Percentiles rank a stretch among this genome's conserved stretches.
Conservation (phyloP, 2,113 vertebrate species). For the Nettapus auritus region DNA sequence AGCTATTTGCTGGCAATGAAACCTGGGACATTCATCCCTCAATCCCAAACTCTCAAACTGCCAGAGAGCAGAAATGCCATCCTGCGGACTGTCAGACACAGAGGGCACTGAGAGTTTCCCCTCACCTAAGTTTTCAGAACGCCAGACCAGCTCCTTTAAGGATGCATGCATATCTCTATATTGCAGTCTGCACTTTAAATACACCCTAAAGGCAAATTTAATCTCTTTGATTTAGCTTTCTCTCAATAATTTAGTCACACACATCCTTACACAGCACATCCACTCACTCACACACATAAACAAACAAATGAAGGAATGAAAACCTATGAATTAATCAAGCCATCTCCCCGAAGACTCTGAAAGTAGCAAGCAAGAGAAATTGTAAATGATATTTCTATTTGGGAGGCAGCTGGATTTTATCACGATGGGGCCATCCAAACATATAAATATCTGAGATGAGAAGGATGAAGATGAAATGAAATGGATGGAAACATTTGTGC, state of each 20-base stretch:
- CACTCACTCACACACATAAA: neutral
- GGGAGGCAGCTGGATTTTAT: neutral
- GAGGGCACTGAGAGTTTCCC: neutral
- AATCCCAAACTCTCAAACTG: neutral
- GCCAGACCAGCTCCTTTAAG: neutral
- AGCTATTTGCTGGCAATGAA: neutral
- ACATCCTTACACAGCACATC: neutral
- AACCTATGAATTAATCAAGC: conserved; percentile 41
- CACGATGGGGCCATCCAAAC: conserved; percentile 11
- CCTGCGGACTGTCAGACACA: neutral
- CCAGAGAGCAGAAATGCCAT: neutral
- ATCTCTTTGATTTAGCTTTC: conserved; percentile 33
- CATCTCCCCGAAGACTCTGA: conserved; percentile 10
- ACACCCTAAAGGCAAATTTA: conserved; percentile 7
- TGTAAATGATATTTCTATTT: conserved; percentile 26
- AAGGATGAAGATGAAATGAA: conserved; percentile 25
- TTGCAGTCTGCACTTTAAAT: conserved; percentile 15
- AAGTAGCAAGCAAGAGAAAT: conserved; percentile 22
- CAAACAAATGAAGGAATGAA: conserved; percentile 39
- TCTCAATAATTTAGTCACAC: conserved; percentile 28
- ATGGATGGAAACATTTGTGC: conserved; percentile 11
- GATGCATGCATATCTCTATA: neutral
- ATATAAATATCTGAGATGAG: conserved; percentile 5
- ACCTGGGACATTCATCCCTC: neutral
- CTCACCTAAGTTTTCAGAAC: neutral